Evolutionary conservation across 2,113 vertebrate genomes (phyloP), one percentile per base, ranked within the genome.

Genomic region (Probosciger aterrimus): DNA sequence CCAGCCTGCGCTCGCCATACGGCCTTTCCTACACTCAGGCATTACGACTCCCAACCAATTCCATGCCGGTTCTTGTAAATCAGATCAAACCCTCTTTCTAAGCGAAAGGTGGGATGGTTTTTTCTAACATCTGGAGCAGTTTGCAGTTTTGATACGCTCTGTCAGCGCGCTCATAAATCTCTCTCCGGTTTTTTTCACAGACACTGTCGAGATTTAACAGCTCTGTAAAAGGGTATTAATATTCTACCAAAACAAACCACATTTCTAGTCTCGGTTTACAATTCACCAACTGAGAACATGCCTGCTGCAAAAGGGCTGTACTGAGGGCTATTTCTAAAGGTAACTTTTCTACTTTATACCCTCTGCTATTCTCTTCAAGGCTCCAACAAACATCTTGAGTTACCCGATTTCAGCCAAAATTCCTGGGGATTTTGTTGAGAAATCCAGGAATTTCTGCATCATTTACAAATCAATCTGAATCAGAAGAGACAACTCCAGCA

Each of bases 131-230:
- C 94, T 97, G 95, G 95, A 94, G 64, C 91, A 92, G 88, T 96
- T 96, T 96, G 97, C 95, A 96, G 95, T 96, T 96, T 97, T 96
- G 97, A 91, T 96, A 94, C 78, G 47, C 88, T 91, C 84, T 55
- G 88, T 89, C 91, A 81, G 94, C 82, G 22, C 79, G 59, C 79
- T 79, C 91, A 85, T 90, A 63, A 93, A 95, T 93, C 95, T 85
- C 83, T n/a, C 89, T 81, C 86, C 82, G 71, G 73, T 53, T 88
- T 90, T 93, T 69, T 15, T 87, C 92, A 35, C 88, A 93, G 92
- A 57, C 85, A 39, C 86, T 57, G 79, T 82, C 6, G 3, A 87
- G 85, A 57, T 69, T 78, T 60, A 95, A 77, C 77, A 90, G 93
- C 95, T 97, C 94, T 92, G 92, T 92, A 92, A 85, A 85, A 92